Evolutionary conservation across 1,140 invertebrate genomes (phyloP), one percentile per base, ranked within the genome.

Genomic region (Mizuhopecten yessoensis): DNA sequence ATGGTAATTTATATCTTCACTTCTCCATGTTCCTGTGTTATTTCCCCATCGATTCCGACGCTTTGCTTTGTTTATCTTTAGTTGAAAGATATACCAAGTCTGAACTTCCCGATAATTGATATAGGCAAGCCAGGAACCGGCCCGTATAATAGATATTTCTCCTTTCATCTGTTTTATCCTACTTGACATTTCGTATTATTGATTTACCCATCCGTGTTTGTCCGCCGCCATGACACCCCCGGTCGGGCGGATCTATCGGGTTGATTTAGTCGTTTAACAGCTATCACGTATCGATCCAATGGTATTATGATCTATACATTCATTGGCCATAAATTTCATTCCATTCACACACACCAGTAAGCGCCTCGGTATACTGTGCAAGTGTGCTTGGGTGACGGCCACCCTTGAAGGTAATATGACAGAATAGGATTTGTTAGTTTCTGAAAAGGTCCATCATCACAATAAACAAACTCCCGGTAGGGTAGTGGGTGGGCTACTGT

Each of bases 191-290:
- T 75, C 57, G 57, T 75, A 75, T 29, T 75, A 75, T 75, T n/a
- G 57, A 75, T 75, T 75, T 75, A 75, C 57, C 57, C 57, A 75
- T 75, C 57, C 57, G 57, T 75, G 57, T 75, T 75, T 75, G 57
- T 75, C 57, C 57, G 57, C 57, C 57, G 57, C 57, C 57, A 75
- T 75, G 57, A 75, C 57, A 75, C 57, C 57, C 57, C n/a, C 57
- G 57, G 57, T 17, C 23, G 17, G n/a, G 57, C 57, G 57, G n/a
- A 29, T 75, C 57, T 75, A 75, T 75, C 57, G 57, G 5, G 57
- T 75, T 75, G 57, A 75, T 75, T 75, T 75, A 75, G 57, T 75
- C 57, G 57, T 75, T 75, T 75, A 75, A 75, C 57, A n/a, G 57
- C 23, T 29, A 75, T 75, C 57, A 17, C 11, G 5, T 75, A 75